Base-by-base conservation (phyloP, 2,113 vertebrate genomes). In the Oreocharis arfaki region DNA sequence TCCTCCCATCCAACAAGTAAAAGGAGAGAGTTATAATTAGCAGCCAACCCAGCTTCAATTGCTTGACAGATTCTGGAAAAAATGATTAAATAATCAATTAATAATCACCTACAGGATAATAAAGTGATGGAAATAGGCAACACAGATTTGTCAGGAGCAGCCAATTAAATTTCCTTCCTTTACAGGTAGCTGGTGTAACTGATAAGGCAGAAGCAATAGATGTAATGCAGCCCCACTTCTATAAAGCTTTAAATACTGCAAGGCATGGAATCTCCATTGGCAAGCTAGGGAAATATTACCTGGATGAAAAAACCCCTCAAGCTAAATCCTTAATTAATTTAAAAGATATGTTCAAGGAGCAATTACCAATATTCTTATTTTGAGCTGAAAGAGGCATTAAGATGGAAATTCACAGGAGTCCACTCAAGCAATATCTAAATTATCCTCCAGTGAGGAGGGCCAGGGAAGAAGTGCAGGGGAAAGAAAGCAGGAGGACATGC, bases 321-420 rank as follows among this genome's bases (percentile, higher is more conserved):
- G 27, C 28, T 59, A 94, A 81, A 74, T 30, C n/a, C 32, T 84
- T 91, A 91, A 95, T 96, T 89, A 80, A 94, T 74, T 93, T 81
- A 70, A 77, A 78, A 75, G 19, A 20, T 74, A 84, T 49, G 19
- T 44, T 84, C 87, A 87, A 68, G 87, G 33, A 89, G 22, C 24
- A 78, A 64, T 71, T 87, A 91, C 21, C 74, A 79, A 64, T 91
- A 89, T 52, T 71, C 74, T 63, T 56, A 46, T 63, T 91, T 50
- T 89, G 47, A 74, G 82, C 18, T 44, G 44, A 42, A 89, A 60
- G 78, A 52, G 16, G 9, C 42, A 78, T 84, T 69, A 64, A 20
- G 32, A 64, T 61, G 17, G 39, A 84, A 86, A 89, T 65, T 89
- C 71, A 53, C 14, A 64, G 46, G 37, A n/a, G 26, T 57, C 68